phyloP scores from a whole-genome alignment of 92 coral and sea anemone species.

The Hydrozoanthus gracilis region DNA sequence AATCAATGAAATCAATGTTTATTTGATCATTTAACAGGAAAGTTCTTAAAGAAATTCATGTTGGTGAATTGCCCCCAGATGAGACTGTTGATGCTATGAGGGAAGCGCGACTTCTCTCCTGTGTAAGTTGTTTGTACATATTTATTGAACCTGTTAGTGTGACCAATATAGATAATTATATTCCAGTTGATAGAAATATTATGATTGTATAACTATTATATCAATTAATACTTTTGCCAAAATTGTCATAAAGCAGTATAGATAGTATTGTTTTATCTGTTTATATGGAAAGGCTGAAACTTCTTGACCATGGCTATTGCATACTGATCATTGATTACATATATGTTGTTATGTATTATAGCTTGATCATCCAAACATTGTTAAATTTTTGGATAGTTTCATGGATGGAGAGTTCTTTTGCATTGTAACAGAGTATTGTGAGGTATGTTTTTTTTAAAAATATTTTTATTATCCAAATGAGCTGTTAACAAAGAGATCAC shows the following conservation, averaged over 20 bases:
- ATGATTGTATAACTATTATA: too few species aligned
- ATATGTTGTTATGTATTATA: neutral
- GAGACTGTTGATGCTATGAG: constrained; percentile 96
- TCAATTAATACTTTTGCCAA: too few species aligned
- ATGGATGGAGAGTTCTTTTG: constrained; percentile 84
- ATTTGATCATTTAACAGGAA: constrained; percentile 61
- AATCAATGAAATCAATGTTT: neutral
- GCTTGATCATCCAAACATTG: constrained; percentile 93
- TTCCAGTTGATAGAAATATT: too few species aligned
- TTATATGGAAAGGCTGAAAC: too few species aligned
- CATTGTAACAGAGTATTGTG: constrained; percentile 96
- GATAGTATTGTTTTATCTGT: too few species aligned
- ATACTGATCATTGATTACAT: neutral
- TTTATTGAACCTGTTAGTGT: neutral
- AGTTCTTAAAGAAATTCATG: constrained; percentile 89
- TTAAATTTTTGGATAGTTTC: constrained; percentile 90
- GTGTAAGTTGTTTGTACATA: constrained; percentile 52
- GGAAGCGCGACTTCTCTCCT: constrained; percentile 86
- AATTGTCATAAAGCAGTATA: too few species aligned
- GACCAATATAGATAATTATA: too few species aligned
- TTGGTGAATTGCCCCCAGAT: constrained; percentile 94
- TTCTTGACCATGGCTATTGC: neutral
- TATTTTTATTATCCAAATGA: neutral
- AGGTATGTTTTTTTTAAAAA: constrained; percentile 58
- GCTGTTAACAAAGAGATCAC: neutral